Evolutionary conservation across 2,797 vertebrate genomes (phyloP).

Genomic region (Lacerta bilineata): DNA sequence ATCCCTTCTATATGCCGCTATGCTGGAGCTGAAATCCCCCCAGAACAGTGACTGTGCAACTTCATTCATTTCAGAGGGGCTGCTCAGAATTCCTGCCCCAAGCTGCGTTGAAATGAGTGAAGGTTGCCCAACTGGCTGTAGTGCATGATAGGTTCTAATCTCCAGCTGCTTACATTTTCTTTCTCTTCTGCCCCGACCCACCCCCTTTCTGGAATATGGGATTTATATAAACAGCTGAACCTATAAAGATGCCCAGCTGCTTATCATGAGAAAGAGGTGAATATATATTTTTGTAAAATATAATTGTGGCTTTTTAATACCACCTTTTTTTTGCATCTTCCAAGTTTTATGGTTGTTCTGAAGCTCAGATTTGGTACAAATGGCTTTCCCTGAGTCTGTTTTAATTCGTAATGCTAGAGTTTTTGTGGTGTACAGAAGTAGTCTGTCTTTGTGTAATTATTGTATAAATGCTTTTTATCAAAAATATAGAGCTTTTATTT

Average conservation of each 20-base stretch:
- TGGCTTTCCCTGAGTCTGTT: conserved; percentile 60
- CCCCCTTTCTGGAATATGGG: conserved; percentile 55
- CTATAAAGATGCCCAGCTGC: conserved; percentile 56
- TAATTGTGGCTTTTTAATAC: conserved; percentile 54
- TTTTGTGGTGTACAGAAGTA: conserved; percentile 79
- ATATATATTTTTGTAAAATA: conserved; percentile 75
- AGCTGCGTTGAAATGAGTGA: background rate
- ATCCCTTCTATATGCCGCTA: conserved; percentile 39
- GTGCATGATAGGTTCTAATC: conserved; percentile 64
- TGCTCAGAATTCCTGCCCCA: conserved; percentile 20
- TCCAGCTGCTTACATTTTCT: conserved; percentile 63
- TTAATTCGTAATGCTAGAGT: conserved; percentile 74
- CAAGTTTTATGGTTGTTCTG: conserved; percentile 44
- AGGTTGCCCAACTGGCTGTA: background rate
- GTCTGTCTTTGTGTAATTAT: conserved; percentile 82
- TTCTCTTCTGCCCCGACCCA: background rate
- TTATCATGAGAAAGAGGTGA: conserved; percentile 56
- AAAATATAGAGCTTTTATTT: conserved; percentile 84
- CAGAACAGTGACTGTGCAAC: background rate
- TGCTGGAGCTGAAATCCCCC: conserved; percentile 5
- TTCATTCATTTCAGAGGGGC: background rate
- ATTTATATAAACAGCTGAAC: conserved; percentile 63
- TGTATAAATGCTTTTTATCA: conserved; percentile 84
- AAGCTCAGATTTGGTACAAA: conserved; percentile 72
- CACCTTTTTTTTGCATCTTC: conserved; percentile 50